Base-by-base conservation (phyloP, 30 jellyfish, hydroid and myxozoan species). In the Turritopsis rubra region DNA sequence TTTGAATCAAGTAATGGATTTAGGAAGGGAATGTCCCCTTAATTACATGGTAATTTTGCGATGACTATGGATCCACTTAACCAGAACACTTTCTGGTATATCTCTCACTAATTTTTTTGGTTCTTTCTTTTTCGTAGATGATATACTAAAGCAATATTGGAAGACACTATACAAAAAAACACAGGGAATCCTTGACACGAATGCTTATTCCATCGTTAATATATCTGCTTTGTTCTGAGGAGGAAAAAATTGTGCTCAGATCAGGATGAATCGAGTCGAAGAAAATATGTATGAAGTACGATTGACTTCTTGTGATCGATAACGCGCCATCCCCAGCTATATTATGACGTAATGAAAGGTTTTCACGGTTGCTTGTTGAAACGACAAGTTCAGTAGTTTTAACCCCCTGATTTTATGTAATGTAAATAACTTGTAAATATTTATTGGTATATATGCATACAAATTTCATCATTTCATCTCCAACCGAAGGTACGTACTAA, bases 191-290 rank as follows among this genome's bases (percentile, higher is more conserved):
- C 41, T 80, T 0, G 26, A 53, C 20, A 65, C 26, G 84, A 80
- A 80, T n/a, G 87, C 87, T 52, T 80, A 80, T 26, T 60, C 81
- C 53, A 65, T 29, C 65, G 87, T 80, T 3, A 80, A 80, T 80
- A 80, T 80, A 29, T 74, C 82, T 18, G 23, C 28, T 74, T 29
- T 74, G 82, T 74, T 74, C 21, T 74, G 41, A 74, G 60, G 60
- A n/a, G n/a, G 60, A 5, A 41, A 13, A 41, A 41, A 13, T 41
- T 41, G 13, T 13, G 5, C 9, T 41, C 13, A 41, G 60, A 13
- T 41, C 60, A 41, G 60, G 60, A 41, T 41, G 13, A 41, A 41
- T 41, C 60, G 60, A 41, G 13, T 41, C 60, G 9, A n/a, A n/a
- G n/a, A n/a, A n/a, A n/a, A n/a, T n/a, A n/a, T n/a, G n/a, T n/a